A percentile compares a stretch with the other conserved stretches of the same genome.
Evolutionary conservation across 30 jellyfish, hydroid and myxozoan genomes (phyloP).

Genomic region (Hydractinia symbiolongicarpus): DNA sequence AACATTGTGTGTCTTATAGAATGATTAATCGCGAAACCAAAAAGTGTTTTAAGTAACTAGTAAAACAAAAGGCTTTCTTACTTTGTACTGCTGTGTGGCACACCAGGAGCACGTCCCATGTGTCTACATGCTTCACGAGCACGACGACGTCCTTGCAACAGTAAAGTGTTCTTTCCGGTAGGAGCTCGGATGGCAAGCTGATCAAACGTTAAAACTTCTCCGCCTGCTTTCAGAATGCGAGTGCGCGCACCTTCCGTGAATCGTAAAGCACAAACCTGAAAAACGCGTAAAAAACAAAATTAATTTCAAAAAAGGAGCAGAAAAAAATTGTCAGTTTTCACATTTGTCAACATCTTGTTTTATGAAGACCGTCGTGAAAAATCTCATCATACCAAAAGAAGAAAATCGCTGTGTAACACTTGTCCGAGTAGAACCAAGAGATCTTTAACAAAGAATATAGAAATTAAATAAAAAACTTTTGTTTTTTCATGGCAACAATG

Average conservation of each 20-base stretch:
- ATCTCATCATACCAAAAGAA: conserved; percentile 26
- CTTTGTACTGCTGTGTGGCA: conserved; percentile 96
- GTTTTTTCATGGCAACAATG: no score
- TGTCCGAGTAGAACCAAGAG: neutral
- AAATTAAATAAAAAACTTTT: no score
- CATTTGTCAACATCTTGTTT: conserved; percentile 21
- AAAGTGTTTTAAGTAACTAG: no score
- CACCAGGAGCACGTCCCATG: conserved; percentile 99
- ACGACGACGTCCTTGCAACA: conserved; percentile 95
- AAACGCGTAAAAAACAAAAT: neutral
- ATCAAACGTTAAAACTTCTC: conserved; percentile 92
- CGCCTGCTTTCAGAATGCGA: conserved; percentile 91
- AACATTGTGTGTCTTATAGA: no score
- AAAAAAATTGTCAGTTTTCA: conserved; percentile 22
- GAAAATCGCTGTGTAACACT: neutral
- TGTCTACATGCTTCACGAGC: conserved; percentile 88
- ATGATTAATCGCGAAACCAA: no score
- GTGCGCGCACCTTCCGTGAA: conserved; percentile 98
- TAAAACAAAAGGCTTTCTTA: conserved; percentile 18
- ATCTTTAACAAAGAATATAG: no score
- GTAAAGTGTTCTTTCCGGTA: conserved; percentile 89
- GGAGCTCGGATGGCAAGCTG: conserved; percentile 94
- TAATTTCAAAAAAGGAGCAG: neutral
- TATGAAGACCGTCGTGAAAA: conserved; percentile 57
- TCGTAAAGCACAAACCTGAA: conserved; percentile 86